Base-by-base conservation (phyloP, 2,113 vertebrate species). In the Caloenas nicobarica region DNA sequence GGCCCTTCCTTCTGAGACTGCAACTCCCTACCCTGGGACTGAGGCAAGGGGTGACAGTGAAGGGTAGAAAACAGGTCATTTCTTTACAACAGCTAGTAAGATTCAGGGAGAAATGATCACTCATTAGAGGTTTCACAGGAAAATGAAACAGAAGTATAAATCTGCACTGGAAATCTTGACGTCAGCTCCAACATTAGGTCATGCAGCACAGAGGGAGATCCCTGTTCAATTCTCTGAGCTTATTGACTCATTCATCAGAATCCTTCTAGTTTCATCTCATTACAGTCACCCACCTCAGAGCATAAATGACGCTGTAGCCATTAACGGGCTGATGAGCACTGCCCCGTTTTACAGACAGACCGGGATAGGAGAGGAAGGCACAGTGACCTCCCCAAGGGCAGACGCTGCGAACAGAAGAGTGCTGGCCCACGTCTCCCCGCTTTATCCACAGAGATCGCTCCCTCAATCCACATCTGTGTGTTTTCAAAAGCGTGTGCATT, bases 131-230 rank as follows among this genome's bases (percentile, higher is more conserved):
- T 71, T 69, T 76, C 81, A 44, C 29, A 83, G 88, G 91, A 51
- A 73, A 91, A 92, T 38, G 36, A 53, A 81, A 62, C 80, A 89
- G 25, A 7, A 65, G 25, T 12, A 13, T 24, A 81, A 84, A 81
- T 84, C 48, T 92, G 93, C 80, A 57, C 90, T 86, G 81, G 83
- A 88, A 44, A 51, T 7, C 60, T 23, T 94, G 88, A 96, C 36
- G 28, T 95, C 94, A 95, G 91, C 91, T 73, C 9, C 81, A 70
- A 14, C 65, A 65, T 87, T 72, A 94, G 89, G 73, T 94, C 91
- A 94, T 29, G 5, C 44, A 69, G 86, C 93, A 91, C 86, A 78
- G 83, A 69, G 91, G 93, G 93, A 95, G 88, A 95, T 95, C 89
- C 93, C 92, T 92, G 0, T 12, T 91, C 91, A 69, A 28, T 78